Conservation (phyloP, 2,888 invertebrate species). For the Aphodius sticticus region DNA sequence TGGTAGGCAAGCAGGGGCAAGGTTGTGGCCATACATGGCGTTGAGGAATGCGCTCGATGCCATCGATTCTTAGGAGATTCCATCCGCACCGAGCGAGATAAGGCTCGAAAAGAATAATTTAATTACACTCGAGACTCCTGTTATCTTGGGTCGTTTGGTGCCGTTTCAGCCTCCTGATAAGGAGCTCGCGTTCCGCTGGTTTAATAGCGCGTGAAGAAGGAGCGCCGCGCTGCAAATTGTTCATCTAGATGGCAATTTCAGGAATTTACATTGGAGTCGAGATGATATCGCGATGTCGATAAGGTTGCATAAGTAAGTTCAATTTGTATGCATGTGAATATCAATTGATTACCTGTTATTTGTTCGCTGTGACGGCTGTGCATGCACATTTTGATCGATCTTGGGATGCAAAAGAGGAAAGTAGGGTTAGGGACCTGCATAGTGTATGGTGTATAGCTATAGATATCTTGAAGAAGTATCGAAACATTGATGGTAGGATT, state of each 20-base stretch:
- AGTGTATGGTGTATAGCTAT: no score
- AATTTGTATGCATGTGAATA: neutral
- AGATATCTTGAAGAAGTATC: no score
- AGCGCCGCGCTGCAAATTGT: neutral
- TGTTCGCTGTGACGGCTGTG: no score
- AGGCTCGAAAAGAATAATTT: neutral
- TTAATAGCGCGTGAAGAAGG: neutral
- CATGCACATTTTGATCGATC: no score
- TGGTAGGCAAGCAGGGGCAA: neutral
- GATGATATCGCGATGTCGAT: neutral
- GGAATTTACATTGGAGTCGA: neutral
- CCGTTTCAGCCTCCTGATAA: constrained; percentile 4
- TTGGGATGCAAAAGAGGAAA: no score
- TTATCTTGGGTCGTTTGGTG: neutral
- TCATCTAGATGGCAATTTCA: neutral
- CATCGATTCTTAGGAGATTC: neutral
- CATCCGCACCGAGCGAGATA: neutral
- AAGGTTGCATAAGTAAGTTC: neutral
- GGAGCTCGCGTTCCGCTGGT: neutral
- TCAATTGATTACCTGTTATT: neutral
- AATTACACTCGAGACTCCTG: neutral
- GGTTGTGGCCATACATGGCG: neutral
- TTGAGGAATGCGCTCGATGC: neutral
- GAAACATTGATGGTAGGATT: no score
- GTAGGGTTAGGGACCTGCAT: no score